Evolutionary conservation across 2,888 invertebrate species (phyloP).

Genomic region (Theretra japonica): DNA sequence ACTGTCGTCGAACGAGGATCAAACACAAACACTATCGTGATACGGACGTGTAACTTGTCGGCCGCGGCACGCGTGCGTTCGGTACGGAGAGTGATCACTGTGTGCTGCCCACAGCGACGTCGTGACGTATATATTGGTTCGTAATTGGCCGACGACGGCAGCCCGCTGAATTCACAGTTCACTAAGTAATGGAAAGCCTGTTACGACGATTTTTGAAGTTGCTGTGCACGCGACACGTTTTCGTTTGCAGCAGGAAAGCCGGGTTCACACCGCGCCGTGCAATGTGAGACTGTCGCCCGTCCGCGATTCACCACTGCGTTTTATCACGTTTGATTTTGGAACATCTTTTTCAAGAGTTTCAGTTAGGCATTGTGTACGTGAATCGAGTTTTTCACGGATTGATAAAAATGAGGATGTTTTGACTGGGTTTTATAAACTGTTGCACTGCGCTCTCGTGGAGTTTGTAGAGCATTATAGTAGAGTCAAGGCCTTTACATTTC

Average conservation of each 20-base stretch:
- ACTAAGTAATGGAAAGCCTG: constrained; percentile 73
- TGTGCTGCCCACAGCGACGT: constrained; percentile 63
- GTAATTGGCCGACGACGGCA: constrained; percentile 66
- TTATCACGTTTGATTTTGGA: not conserved
- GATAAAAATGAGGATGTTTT: no score
- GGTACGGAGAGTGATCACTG: constrained; percentile 57
- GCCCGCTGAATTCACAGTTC: constrained; percentile 65
- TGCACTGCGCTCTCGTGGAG: no score
- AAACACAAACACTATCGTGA: constrained; percentile 62
- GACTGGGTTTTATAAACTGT: no score
- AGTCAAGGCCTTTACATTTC: no score
- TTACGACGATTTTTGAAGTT: constrained; percentile 49
- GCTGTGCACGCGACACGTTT: constrained; percentile 16
- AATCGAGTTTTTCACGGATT: no score
- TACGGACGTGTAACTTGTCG: constrained; percentile 32
- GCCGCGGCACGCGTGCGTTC: constrained; percentile 61
- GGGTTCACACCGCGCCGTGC: constrained; percentile 7
- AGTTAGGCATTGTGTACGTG: no score
- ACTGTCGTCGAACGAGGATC: constrained; percentile 58
- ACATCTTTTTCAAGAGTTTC: not conserved
- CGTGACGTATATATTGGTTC: constrained; percentile 68
- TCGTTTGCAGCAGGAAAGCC: constrained; percentile 9
- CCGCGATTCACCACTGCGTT: not conserved
- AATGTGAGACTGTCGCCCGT: not conserved
- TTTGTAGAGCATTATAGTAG: no score